Evolutionary conservation across 2,888 invertebrate genomes (phyloP), one percentile per base, ranked within the genome.

Genomic region (Linnaemya tessellans): DNA sequence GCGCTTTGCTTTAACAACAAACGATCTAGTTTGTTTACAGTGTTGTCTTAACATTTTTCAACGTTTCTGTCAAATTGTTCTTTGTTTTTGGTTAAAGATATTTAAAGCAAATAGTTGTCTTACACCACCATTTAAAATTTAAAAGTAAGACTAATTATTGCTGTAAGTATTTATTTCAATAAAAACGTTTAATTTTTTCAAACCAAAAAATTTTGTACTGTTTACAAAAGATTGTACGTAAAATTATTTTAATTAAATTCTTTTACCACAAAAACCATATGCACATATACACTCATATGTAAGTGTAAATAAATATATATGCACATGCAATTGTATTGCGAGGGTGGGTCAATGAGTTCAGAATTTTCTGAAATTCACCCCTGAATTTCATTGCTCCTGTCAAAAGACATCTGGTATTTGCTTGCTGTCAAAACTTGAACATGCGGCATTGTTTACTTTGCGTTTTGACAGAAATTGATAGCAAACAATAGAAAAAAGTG

Each of bases 1-100:
- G 20, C 3, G 1, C 22, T 54, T 22, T 54, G 22, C 20, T 20
- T 22, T 22, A 20, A 54, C 20, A 20, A 54, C 20, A 20, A 54
- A 22, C 51, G 51, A 54, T 54, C 22, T 54, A 54, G 11, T 54
- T 54, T 54, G 18, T 54, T 54, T 10, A 54, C 51, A 22, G 51
- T 22, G 11, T 22, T 54, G 20, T 54, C 22, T 54, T 54, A n/a
- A 22, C n/a, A 11, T 54, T 54, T 22, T 11, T 9, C 18, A 49
- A 18, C 9, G 8, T 18, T 49, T 18, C 9, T 18, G 0, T 8
- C 9, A 49, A 49, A 49, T 18, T 41, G 9, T 41, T 41, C 11
- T 11, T 41, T 3, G 30, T 41, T 8, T 41, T 54, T 54, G 20
- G 51, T 11, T 54, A 54, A 54, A 54, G 22, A 9, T 54, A 22